Evolutionary conservation across 23 tunicate species (phyloP).

Genomic region (Ciona savignyi): DNA sequence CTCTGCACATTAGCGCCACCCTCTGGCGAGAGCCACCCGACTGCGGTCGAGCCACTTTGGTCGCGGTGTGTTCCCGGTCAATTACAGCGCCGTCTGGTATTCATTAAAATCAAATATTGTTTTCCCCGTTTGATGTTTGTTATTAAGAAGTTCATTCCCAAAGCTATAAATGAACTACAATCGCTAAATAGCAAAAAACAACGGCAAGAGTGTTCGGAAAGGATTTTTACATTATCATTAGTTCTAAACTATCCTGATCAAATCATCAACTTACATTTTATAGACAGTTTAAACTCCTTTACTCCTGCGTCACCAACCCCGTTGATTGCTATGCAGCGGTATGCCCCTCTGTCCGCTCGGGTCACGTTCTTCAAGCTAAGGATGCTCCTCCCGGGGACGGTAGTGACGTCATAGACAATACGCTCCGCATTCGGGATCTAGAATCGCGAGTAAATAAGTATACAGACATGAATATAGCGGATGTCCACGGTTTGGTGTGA

Average conservation of each 20-base stretch:
- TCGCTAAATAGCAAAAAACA: too few species aligned
- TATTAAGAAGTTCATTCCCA: too few species aligned
- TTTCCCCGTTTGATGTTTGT: too few species aligned
- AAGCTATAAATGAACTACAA: too few species aligned
- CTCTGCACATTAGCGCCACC: conserved; percentile 19
- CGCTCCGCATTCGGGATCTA: conserved; percentile 9
- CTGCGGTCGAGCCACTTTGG: conserved; percentile 42
- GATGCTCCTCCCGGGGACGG: conserved; percentile 2
- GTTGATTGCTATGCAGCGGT: conserved; percentile 52
- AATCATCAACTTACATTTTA: conserved; percentile 40
- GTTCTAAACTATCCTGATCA: not conserved
- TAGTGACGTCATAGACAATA: conserved; percentile 9
- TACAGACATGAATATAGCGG: too few species aligned
- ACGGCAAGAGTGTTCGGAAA: too few species aligned
- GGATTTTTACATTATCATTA: too few species aligned
- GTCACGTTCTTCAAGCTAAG: conserved; percentile 32
- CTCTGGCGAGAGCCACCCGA: not conserved
- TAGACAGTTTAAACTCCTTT: not conserved
- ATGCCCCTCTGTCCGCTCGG: conserved; percentile 43
- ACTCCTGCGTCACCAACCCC: conserved; percentile 32
- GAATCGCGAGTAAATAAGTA: too few species aligned
- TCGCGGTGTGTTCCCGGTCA: conserved; percentile 12
- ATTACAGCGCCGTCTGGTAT: conserved; percentile 21
- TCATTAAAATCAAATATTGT: not conserved
- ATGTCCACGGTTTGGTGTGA: not conserved